Evolutionary conservation across 1,140 invertebrate genomes (phyloP), one percentile per base, ranked within the genome.

Genomic region (Drosophila nikananu): DNA sequence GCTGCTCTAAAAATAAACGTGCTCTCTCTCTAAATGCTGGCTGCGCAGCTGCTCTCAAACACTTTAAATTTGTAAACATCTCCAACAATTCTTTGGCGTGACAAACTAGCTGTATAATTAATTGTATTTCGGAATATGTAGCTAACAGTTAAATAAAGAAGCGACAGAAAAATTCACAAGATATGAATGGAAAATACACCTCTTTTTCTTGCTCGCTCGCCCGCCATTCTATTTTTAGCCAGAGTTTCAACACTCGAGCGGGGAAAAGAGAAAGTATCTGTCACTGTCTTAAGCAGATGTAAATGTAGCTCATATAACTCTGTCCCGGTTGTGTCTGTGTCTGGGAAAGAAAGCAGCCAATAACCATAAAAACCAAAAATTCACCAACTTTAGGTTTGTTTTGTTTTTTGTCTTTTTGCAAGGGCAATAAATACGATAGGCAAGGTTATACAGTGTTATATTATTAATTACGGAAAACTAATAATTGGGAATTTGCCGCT

Each of bases 11-110:
- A 78, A 79, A 79, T 79, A 79, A 79, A 72, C 52, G 35, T 37
- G 54, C 42, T 64, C 67, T 61, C 52, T 55, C 75, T 78, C 52
- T 59, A 83, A 83, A 82, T 75, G 81, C 81, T 83, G 59, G 71
- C 74, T 60, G 84, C 84, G 83, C 83, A 87, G 84, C 86, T 90
- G 84, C 84, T 89, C 76, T 58, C 64, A 32, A 57, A 77, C 48
- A 61, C 70, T 83, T 80, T 49, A 86, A 81, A 62, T 77, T 79
- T 86, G 83, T 76, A 87, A 81, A 74, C 81, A 87, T 61, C 42
- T 73, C 44, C 44, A 63, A 65, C 49, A 77, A 75, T 46, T 55
- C 76, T 78, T 78, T 55, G 61, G 67, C 75, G 60, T 61, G 66
- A 77, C 62, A 80, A 81, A 86, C 74, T 65, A 77, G 37, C 68